Percentiles rank a stretch among this genome's conserved stretches.
Conservation (phyloP, 2,113 vertebrate species). For the Trochalopteron elliotii region DNA sequence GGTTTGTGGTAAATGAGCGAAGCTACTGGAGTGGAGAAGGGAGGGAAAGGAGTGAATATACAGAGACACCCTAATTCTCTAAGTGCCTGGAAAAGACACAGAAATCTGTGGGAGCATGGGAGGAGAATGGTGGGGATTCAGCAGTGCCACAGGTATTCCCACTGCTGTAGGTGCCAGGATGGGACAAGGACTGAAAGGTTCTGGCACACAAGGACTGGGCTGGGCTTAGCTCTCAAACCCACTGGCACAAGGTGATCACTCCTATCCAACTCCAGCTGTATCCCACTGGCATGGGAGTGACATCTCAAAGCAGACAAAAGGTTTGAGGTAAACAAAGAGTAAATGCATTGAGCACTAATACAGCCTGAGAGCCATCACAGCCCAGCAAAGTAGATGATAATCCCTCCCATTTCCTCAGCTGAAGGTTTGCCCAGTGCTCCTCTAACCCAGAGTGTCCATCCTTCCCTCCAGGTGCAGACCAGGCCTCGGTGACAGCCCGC, state of each 20-base stretch:
- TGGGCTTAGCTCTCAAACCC: neutral
- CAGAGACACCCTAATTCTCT: neutral
- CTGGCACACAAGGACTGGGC: neutral
- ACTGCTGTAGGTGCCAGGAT: neutral
- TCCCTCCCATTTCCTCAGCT: neutral
- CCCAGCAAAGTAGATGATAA: neutral
- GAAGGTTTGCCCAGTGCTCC: neutral
- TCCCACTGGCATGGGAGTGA: too few relatives aligned
- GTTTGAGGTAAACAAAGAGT: neutral
- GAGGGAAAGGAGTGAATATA: neutral
- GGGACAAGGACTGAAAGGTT: neutral
- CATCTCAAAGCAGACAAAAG: too few relatives aligned
- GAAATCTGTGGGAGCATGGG: neutral
- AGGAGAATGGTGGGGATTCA: neutral
- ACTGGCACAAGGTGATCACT: neutral
- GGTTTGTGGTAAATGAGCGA: neutral
- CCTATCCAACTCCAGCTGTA: neutral
- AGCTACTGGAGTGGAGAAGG: neutral
- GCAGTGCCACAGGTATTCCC: neutral
- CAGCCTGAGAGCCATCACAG: neutral
- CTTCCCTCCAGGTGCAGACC: slow-evolving; percentile 83
- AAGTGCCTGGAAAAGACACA: neutral
- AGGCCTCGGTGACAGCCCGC: slow-evolving; percentile 79
- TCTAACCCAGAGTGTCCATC: neutral
- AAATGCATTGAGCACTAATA: neutral